Base-by-base conservation (phyloP, 2,113 vertebrate species). In the Charadrius vociferus region DNA sequence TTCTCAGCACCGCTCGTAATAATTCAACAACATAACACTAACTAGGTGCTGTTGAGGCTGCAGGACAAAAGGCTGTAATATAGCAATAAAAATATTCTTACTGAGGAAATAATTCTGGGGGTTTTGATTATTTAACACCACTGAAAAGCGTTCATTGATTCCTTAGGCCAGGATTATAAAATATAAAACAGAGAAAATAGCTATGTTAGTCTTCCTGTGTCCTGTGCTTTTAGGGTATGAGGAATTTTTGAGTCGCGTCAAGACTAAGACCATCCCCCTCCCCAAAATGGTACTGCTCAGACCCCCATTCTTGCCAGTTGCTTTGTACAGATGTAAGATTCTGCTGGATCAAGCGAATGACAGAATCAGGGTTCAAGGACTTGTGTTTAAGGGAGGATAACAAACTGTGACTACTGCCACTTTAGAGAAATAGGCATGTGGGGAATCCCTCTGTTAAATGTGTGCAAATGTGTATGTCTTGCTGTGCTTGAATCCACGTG, bases 401-500 rank as follows among this genome's bases (percentile, higher is more conserved):
- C 22, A 84, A 88, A 90, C 56, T 81, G 47, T 71, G 49, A 66
- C 86, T 95, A 29, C 36, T 58, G 34, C 47, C 45, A 50, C 62
- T 87, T 68, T 18, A 85, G 81, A 87, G 39, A 79, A 93, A 29
- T 5, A 82, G 39, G 36, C 72, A 49, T 68, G 66, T 36, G 39
- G 43, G 72, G 66, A 81, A 77, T 85, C 56, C 30, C 34, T 74
- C n/a, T 71, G n/a, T 72, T 88, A 68, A 75, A 52, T 41, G 23
- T 58, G 47, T 79, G 63, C 1, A 6, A 86, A 7, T 55, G 29
- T 59, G 41, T 91, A 20, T 77, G 65, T 56, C 86, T 81, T 78
- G 52, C 59, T 81, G 47, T 94, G 56, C 52, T 94, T 97, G 86
- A 87, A 96, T 62, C 94, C 94, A 49, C 58, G 14, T 71, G 91